phyloP scores from a whole-genome alignment of 2,797 vertebrate genomes.

The Pelobates cultripes region DNA sequence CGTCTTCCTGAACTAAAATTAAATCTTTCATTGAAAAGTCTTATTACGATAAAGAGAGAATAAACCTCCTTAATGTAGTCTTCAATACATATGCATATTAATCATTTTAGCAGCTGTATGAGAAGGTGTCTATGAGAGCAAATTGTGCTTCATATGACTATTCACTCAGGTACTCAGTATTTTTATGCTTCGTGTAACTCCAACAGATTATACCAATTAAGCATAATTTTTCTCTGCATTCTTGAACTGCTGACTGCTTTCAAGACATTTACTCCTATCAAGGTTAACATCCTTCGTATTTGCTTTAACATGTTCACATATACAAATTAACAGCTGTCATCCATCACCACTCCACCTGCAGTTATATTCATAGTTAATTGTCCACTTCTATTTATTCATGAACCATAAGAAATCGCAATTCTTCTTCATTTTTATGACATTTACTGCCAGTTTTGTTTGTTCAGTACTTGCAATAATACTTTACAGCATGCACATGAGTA shows the following conservation, averaged over 20 bases:
- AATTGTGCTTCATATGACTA: constrained; percentile 1
- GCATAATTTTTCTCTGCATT: neutral
- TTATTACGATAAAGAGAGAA: neutral
- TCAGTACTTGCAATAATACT: too few relatives aligned
- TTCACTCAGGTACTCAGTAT: too few relatives aligned
- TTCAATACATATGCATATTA: constrained; percentile 11
- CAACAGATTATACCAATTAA: constrained; percentile 7
- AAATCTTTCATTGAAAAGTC: neutral
- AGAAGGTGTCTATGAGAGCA: neutral
- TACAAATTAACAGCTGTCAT: too few relatives aligned
- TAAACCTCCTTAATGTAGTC: neutral
- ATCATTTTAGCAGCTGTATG: constrained; percentile 3
- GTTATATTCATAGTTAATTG: too few relatives aligned
- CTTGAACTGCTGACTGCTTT: neutral
- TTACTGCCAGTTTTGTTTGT: too few relatives aligned
- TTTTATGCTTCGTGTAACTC: neutral
- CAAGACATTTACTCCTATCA: neutral
- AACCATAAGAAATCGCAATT: too few relatives aligned
- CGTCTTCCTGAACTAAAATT: neutral
- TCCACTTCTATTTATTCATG: too few relatives aligned
- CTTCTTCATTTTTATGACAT: too few relatives aligned
- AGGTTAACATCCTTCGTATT: too few relatives aligned
- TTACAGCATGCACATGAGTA: too few relatives aligned
- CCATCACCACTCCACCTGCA: too few relatives aligned
- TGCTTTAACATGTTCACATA: too few relatives aligned